Base-by-base conservation (phyloP, 2,797 vertebrate species). In the Taeniopygia guttata region DNA sequence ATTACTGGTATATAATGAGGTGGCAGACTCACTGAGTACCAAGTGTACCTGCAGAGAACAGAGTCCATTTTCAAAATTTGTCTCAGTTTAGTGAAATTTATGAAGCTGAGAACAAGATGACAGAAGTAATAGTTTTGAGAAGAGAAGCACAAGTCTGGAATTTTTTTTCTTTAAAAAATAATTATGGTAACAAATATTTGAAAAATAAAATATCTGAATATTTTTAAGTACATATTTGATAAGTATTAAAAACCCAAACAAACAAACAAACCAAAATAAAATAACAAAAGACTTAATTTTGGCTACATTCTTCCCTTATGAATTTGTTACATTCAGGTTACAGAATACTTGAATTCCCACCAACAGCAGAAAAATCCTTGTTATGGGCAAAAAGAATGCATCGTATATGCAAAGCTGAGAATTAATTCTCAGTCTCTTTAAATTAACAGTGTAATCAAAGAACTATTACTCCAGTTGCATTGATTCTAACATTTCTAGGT, bases 41-140 rank as follows among this genome's bases (percentile, higher is more conserved):
- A 54, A 86, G 59, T 62, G 46, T 72, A 90, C 55, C 51, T 89
- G 69, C 43, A 73, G 70, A 91, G 56, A 90, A 80, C 2, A 5
- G 56, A 88, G 49, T 67, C 11, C 11, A 21, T 84, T 91, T 81
- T 70, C 62, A 81, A 84, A 80, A 84, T 74, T 83, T 86, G 23
- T 70, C 72, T 62, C 81, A 70, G 30, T 88, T 92, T 63, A 87
- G 48, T 59, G 40, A 89, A 60, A 89, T 80, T 56, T 80, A 62
- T 84, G 54, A 89, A 89, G 17, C 20, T 87, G 66, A 81, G 18
- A 81, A 52, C 5, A 87, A 72, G 62, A 78, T n/a, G 18, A 70
- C 21, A 78, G 56, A 59, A 84, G 15, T 29, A 73, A 74, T 30
- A 89, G 26, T 22, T 72, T 88, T 54, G n/a, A 58, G 56, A 91